phyloP scores from a whole-genome alignment of 2,888 invertebrate genomes.

The Micoletzkya japonica region DNA sequence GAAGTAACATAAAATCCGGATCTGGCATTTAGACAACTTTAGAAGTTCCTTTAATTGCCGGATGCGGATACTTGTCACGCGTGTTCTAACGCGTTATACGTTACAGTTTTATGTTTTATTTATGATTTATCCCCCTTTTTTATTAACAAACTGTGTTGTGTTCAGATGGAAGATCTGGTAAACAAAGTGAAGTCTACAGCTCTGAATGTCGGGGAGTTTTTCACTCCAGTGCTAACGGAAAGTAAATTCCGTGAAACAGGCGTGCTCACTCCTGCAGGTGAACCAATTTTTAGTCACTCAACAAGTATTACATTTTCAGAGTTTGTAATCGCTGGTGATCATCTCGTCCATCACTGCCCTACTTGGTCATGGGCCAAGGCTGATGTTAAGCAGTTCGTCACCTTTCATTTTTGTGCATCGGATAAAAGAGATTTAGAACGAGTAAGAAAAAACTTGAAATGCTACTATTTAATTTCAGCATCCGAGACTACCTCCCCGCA shows the following conservation, averaged over 20 bases:
- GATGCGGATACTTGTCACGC: too few species aligned
- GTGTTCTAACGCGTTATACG: too few species aligned
- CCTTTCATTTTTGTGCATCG: neutral
- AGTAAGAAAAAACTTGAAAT: neutral
- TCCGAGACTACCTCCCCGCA: conserved; percentile 76
- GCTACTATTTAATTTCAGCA: conserved; percentile 33
- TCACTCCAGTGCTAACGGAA: conserved; percentile 91
- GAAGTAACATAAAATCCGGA: too few species aligned
- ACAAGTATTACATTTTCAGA: conserved; percentile 72
- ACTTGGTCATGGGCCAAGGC: conserved; percentile 94
- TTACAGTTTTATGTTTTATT: too few species aligned
- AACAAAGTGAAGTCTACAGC: conserved; percentile 94
- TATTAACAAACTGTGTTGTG: too few species aligned
- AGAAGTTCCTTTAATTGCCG: too few species aligned
- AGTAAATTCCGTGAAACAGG: conserved; percentile 48
- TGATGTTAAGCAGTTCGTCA: conserved; percentile 73
- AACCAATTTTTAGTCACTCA: conserved; percentile 75
- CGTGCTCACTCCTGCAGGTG: conserved; percentile 14
- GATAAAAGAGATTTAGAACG: neutral
- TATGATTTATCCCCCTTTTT: too few species aligned
- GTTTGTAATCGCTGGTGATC: conserved; percentile 97
- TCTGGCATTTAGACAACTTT: too few species aligned
- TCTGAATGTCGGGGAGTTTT: conserved; percentile 89
- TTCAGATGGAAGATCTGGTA: conserved; percentile 88
- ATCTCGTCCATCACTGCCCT: conserved; percentile 96